Evolutionary conservation across 2,888 invertebrate genomes (phyloP), one percentile per base, ranked within the genome.

Genomic region (Drosophila colorata): DNA sequence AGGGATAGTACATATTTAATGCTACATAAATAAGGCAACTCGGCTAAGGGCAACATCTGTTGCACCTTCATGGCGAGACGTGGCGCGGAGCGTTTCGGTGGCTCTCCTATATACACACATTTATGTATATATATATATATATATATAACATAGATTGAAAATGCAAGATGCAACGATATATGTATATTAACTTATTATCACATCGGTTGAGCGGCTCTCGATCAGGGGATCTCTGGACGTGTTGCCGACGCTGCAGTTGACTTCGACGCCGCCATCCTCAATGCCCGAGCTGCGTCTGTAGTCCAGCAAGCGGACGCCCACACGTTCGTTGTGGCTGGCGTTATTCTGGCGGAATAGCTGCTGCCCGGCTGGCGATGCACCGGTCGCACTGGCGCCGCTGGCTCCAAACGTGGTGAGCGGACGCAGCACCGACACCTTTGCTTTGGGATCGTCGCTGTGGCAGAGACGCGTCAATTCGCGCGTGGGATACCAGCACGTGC

Each of bases 401-500:
- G 38, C 49, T 18, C 69, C 64, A 14, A 84, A 77, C 0, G 79
- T 66, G 7, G 87, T 68, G 0, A 89, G 75, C 3, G 90, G 88
- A 3, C 78, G 75, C 4, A 91, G 72, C 4, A 87, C 73, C 3
- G 63, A 46, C 13, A 56, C 74, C 76, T 90, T 90, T 3, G 80
- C 77, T 56, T 90, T 90, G 20, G 90, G 90, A 82, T 90, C 80
- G 77, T 90, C 78, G 48, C 61, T 67, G 7, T 76, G 74, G 31
- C 88, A 90, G 8, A 83, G 46, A 16, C 80, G 83, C 13, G 90
- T 87, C 38, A 81, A 31, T 41, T 78, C 69, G 4, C 90, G 88
- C 33, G 91, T 90, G 25, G 91, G 91, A 73, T 90, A 90, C 91
- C 92, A 92, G 61, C 91, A 88, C 9, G 91, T 79, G 51, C 92